A percentile compares a stretch with the other conserved stretches of the same genome.
phyloP scores from a whole-genome alignment of 1,140 invertebrate species.

The Cheumatopsyche charites region DNA sequence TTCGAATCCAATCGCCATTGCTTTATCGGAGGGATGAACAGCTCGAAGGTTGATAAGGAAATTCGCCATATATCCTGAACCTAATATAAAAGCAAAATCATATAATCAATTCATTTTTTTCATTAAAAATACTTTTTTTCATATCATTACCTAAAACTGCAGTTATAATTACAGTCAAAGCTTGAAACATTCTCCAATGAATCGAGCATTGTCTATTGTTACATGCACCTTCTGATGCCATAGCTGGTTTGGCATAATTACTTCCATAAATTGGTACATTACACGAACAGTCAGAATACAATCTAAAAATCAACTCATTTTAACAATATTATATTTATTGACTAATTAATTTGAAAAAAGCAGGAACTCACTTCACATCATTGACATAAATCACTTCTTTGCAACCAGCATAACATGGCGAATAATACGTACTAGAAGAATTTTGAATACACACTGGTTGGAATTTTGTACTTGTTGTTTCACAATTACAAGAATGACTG shows the following conservation, averaged over 20 bases:
- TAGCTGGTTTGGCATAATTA: conserved; percentile 35
- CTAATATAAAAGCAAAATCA: conserved; percentile 32
- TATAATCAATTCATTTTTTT: background rate
- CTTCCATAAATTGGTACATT: conserved; percentile 36
- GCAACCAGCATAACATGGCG: conserved; percentile 76
- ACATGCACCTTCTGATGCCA: conserved; percentile 64
- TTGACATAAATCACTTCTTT: conserved; percentile 52
- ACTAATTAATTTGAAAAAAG: conserved; percentile 14
- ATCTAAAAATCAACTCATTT: conserved; percentile 44
- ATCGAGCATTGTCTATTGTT: conserved; percentile 58
- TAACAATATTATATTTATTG: conserved; percentile 29
- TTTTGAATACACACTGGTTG: conserved; percentile 69
- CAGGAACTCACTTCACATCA: conserved; percentile 49
- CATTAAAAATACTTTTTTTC: background rate
- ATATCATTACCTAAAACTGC: conserved; percentile 52
- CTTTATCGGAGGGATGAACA: conserved; percentile 64
- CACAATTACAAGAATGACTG: conserved; percentile 67
- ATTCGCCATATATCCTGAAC: conserved; percentile 62
- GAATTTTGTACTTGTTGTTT: conserved; percentile 63
- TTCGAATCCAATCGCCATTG: conserved; percentile 64
- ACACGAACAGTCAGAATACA: conserved; percentile 64
- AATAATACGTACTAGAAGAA: conserved; percentile 66
- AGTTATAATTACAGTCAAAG: conserved; percentile 54
- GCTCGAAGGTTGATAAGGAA: conserved; percentile 63
- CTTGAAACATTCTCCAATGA: conserved; percentile 64